Conservation (phyloP, 2,888 invertebrate species). For the Nomada lathburiana region DNA sequence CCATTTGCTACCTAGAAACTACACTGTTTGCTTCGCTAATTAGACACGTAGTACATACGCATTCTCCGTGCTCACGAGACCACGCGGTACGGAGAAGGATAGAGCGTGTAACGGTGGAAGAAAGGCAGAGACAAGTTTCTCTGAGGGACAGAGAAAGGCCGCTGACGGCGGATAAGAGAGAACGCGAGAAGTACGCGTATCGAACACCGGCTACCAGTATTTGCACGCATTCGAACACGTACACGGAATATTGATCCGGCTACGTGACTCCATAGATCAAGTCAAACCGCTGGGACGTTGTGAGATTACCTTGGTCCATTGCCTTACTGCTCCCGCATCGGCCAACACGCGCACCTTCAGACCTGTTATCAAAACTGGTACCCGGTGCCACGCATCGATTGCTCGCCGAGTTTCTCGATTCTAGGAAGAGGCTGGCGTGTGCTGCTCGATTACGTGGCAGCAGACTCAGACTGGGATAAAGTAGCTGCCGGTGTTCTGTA, state of each 20-base stretch:
- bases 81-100: conserved; percentile 15
- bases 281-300: conserved; percentile 69
- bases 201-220: conserved; percentile 43
- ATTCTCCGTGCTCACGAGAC: conserved; percentile 55
- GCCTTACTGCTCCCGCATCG: conserved; percentile 71
- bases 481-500: background rate
- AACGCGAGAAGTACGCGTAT: conserved; percentile 55
- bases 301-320: conserved; percentile 76
- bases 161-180: conserved; percentile 24
- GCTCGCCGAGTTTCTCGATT: conserved; percentile 32
- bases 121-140: background rate
- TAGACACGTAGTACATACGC: conserved; percentile 76
- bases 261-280: conserved; percentile 73
- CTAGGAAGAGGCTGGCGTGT: conserved; percentile 35
- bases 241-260: conserved; percentile 70
- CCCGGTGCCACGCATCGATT: conserved; percentile 34
- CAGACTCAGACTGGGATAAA: conserved; percentile 13
- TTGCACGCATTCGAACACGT: conserved; percentile 64
- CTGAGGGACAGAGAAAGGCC: background rate
- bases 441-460: conserved; percentile 19
- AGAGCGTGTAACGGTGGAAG: background rate
- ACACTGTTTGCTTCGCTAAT: conserved; percentile 82
- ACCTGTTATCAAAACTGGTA: conserved; percentile 74
- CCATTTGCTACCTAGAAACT: conserved; percentile 75
- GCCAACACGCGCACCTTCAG: conserved; percentile 26